phyloP scores from a whole-genome alignment of 2,888 invertebrate species.

The Cybosia mesomella region DNA sequence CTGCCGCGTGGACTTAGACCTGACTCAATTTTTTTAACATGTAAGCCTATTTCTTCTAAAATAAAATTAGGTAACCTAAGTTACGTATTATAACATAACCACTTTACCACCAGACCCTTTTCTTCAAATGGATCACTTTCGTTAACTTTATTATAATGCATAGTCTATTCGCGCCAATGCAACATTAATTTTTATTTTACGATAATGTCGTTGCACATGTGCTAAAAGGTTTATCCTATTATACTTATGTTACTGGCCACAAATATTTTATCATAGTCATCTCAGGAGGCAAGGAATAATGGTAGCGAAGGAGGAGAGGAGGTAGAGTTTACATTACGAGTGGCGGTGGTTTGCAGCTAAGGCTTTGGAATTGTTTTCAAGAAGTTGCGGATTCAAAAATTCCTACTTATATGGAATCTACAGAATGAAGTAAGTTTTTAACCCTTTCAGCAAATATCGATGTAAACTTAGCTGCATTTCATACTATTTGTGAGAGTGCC shows the following conservation, averaged over 20 bases:
- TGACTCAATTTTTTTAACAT: too few species aligned
- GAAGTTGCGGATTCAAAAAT: too few species aligned
- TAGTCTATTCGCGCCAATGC: constrained; percentile 5
- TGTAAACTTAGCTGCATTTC: background rate
- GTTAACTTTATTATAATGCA: background rate
- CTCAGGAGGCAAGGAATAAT: background rate
- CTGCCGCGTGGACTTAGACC: too few species aligned
- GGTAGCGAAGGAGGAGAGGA: background rate
- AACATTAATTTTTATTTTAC: constrained; percentile 20
- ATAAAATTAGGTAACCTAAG: too few species aligned
- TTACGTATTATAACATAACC: too few species aligned
- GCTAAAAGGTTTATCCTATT: constrained; percentile 23
- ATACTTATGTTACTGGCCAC: constrained; percentile 23
- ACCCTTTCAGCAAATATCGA: too few species aligned
- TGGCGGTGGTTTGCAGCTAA: too few species aligned
- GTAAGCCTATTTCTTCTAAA: too few species aligned
- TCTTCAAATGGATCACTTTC: background rate
- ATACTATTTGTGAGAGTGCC: background rate
- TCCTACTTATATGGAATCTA: too few species aligned
- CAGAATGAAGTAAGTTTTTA: too few species aligned
- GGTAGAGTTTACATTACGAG: background rate
- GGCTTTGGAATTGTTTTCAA: too few species aligned
- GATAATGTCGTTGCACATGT: constrained; percentile 16
- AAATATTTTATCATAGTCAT: constrained; percentile 18
- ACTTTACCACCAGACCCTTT: too few species aligned